These are phyloP conservation scores for Uropsilus gracilis DNA, from an alignment of 2,113 vertebrate species.

Conservation along the genomic window DNA sequence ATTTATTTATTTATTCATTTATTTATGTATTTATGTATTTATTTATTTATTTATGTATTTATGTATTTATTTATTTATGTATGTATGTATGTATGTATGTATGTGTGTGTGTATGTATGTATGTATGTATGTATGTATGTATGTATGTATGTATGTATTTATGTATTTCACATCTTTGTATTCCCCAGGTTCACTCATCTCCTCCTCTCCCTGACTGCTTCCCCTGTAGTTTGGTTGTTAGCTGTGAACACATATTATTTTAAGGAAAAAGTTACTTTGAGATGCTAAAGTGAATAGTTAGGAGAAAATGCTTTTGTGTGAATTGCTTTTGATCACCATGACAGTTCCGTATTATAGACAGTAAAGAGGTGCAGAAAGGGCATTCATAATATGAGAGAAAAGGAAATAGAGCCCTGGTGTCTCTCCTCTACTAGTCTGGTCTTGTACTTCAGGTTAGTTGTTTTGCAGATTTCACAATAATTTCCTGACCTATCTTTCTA, in stretches of 20 bases:
- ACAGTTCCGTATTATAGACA: background rate
- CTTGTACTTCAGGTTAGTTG: background rate
- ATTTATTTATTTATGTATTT: too few species aligned
- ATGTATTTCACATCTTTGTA: too few species aligned
- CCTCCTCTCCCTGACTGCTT: too few species aligned
- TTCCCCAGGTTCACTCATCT: too few species aligned
- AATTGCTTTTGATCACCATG: background rate
- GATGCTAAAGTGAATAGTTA: background rate
- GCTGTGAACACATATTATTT: background rate
- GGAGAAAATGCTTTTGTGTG: background rate
- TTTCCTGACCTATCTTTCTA: background rate
- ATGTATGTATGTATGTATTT: too few species aligned
- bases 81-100: too few species aligned
- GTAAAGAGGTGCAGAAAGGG: background rate
- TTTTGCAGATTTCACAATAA: background rate
- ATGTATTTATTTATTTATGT: too few species aligned
- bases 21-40: too few species aligned
- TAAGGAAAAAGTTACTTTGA: background rate
- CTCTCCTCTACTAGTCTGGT: background rate
- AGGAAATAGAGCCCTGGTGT: rapidly evolving
- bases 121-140: too few species aligned
- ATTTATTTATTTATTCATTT: too few species aligned
- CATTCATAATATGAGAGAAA: background rate
- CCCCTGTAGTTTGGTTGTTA: too few species aligned
- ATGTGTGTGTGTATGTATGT: too few species aligned